Conservation (phyloP, 2,797 vertebrate genomes). For the Otolemur crassicaudatus region DNA sequence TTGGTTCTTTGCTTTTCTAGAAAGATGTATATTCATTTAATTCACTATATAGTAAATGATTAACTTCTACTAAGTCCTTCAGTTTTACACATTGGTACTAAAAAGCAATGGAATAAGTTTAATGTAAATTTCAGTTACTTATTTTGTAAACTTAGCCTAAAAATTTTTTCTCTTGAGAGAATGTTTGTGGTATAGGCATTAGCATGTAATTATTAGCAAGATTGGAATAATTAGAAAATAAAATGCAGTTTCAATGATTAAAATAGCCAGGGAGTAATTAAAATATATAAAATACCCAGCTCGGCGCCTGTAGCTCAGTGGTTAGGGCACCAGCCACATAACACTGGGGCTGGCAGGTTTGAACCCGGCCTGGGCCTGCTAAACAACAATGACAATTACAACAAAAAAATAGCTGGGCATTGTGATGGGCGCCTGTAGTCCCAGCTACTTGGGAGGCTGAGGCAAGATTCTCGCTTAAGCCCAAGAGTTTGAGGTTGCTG, state of each 20-base stretch:
- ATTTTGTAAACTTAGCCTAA: conserved; percentile 44
- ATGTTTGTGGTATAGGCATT: neutral
- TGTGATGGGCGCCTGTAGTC: too few relatives aligned
- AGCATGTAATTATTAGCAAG: conserved; percentile 3
- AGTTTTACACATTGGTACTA: neutral
- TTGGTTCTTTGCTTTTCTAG: conserved; percentile 8
- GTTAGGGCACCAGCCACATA: too few relatives aligned
- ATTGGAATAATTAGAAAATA: conserved; percentile 20
- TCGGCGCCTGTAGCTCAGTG: too few relatives aligned
- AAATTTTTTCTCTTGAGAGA: neutral
- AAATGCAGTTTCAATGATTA: conserved; percentile 18
- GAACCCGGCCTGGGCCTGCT: too few relatives aligned
- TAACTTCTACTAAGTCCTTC: neutral
- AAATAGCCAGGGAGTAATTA: conserved; percentile 32
- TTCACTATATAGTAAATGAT: neutral
- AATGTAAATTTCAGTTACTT: neutral
- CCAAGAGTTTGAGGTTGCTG: too few relatives aligned
- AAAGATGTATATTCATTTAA: neutral
- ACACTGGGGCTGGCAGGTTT: too few relatives aligned
- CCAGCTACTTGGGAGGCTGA: too few relatives aligned
- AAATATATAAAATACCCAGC: neutral
- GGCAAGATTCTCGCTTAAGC: too few relatives aligned
- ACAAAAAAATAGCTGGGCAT: too few relatives aligned
- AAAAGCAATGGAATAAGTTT: neutral
- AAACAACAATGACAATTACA: too few relatives aligned